A percentile compares a stretch with the other conserved stretches of the same genome.
Evolutionary conservation across 2,888 invertebrate species (phyloP).

Genomic region (Drosophila maculinotata): DNA sequence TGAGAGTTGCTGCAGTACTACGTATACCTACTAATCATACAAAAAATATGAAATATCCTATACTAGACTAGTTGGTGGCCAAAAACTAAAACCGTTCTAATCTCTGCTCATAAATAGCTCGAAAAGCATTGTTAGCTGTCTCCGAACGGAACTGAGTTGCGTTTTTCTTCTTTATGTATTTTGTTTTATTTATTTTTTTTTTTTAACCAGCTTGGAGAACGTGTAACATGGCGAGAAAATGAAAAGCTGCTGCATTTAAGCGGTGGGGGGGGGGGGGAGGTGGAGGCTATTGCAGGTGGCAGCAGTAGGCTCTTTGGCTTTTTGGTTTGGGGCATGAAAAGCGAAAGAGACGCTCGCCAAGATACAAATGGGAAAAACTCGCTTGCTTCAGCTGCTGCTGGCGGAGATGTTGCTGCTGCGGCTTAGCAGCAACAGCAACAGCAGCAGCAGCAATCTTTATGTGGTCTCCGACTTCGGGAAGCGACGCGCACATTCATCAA

Average conservation of each 20-base stretch:
- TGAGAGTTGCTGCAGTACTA: no score
- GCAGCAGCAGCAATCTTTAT: constrained; percentile 50
- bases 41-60: neutral
- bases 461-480: constrained; percentile 44
- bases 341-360: constrained; percentile 58
- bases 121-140: constrained; percentile 5
- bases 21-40: no score
- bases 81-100: constrained; percentile 19
- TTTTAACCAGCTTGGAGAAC: constrained; percentile 14
- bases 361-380: constrained; percentile 53
- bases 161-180: neutral
- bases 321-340: constrained; percentile 63
- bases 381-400: constrained; percentile 29
- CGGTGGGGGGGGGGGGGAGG: neutral
- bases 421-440: constrained; percentile 38
- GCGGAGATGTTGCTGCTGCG: constrained; percentile 12
- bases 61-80: constrained; percentile 2
- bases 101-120: constrained; percentile 15
- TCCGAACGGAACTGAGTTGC: neutral
- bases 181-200: constrained; percentile 7
- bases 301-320: constrained; percentile 49
- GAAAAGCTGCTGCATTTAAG: constrained; percentile 42
- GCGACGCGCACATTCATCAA: constrained; percentile 78
- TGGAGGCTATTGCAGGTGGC: constrained; percentile 34
- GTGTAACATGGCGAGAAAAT: constrained; percentile 38